Evolutionary conservation across 1,140 invertebrate species (phyloP), one percentile per base, ranked within the genome.

Genomic region (Drosophila sulfurigaster): DNA sequence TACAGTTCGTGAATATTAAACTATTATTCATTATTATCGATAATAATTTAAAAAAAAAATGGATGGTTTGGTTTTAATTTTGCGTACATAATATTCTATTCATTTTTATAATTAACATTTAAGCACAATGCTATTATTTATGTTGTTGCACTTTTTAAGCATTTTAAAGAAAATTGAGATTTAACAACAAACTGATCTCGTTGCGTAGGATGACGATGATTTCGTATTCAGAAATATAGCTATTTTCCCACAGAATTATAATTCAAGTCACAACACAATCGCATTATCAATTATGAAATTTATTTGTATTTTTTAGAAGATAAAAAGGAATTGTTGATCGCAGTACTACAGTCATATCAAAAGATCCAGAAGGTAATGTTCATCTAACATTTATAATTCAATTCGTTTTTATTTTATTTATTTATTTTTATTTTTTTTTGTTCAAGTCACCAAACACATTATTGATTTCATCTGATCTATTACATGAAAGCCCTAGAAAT

Each of bases 301-400:
- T 75, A 43, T 82, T 82, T 38, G 8, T 38, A 87, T 63, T 79
- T 68, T 82, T 57, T 92, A 96, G 95, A 97, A 94, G 96, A 97
- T 94, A 97, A 97, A 97, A 97, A 94, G 95, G 95, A 94, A 96
- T 96, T 92, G 97, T 98, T 93, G 97, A 98, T 94, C 96, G 97
- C 93, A 97, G 97, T 93, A 97, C 97, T 93, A 98, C 97, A 91
- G 97, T 98, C 92, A 98, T 98, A 94, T 97, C 97, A 93, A 97
- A 98, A 96, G 97, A 98, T 92, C 96, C 97, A 86, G 96, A 97
- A 96, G 97, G 91, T 92, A 92, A 77, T 82, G 43, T 59, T 63
- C 32, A 46, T 10, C 32, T 49, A 15, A n/a, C 73, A 62, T 65
- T 46, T 64, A 45, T 28, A 7, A 32, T 46, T 57, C 16, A 30